Evolutionary conservation across 2,113 vertebrate species (phyloP).

Genomic region (Puma concolor): DNA sequence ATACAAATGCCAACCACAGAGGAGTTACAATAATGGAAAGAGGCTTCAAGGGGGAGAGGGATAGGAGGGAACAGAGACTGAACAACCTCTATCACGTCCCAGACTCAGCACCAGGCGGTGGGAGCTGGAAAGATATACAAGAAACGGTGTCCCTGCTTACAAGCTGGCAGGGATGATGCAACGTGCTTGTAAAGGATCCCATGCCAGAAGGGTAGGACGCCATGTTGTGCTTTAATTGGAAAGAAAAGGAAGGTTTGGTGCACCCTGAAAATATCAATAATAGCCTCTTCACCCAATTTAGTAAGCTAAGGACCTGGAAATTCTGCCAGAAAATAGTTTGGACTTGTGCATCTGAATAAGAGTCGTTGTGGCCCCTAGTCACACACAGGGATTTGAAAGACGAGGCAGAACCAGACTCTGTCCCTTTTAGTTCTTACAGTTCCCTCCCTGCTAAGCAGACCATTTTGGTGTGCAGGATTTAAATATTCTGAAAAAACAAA

Average conservation of each 20-base stretch:
- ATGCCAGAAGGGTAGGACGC: background rate
- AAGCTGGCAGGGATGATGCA: background rate
- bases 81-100: background rate
- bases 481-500: slow-evolving; percentile 28
- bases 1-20: background rate
- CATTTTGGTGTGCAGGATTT: background rate
- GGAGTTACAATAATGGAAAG: background rate
- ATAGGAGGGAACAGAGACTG: background rate
- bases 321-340: background rate
- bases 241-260: background rate
- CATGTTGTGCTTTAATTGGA: background rate
- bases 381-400: background rate
- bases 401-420: background rate
- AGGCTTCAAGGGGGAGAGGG: background rate
- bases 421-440: background rate
- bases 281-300: background rate
- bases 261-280: background rate
- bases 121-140: background rate
- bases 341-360: background rate
- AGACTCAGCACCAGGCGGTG: background rate
- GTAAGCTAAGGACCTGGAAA: background rate
- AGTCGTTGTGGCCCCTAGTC: background rate
- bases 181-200: background rate
- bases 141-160: background rate
- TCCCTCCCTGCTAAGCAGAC: background rate